phyloP scores from a whole-genome alignment of 2,113 vertebrate species.

The Lota lota region DNA sequence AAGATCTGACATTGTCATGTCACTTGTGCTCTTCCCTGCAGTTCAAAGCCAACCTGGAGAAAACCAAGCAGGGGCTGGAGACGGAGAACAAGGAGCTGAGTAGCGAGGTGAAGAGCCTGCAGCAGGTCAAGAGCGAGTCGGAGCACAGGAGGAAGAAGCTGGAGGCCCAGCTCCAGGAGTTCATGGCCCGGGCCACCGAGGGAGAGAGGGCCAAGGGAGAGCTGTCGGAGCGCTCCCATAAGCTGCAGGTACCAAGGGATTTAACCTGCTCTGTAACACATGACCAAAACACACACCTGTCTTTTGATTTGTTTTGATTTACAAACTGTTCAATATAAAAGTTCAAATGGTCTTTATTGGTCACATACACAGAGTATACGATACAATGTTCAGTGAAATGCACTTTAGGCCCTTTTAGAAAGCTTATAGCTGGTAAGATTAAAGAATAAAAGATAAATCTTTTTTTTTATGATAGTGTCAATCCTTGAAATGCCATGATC shows the following conservation, averaged over 20 bases:
- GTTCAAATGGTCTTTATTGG: too few relatives aligned
- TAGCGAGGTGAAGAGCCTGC: slow-evolving; percentile 88
- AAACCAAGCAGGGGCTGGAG: slow-evolving; percentile 94
- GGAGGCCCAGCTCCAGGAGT: slow-evolving; percentile 88
- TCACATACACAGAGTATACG: too few relatives aligned
- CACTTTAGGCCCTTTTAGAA: too few relatives aligned
- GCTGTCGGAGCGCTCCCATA: slow-evolving; percentile 83
- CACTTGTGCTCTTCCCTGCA: slow-evolving; percentile 37
- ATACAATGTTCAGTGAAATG: too few relatives aligned
- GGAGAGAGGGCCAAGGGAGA: slow-evolving; percentile 83
- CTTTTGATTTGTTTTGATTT: not conserved
- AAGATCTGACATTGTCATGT: not conserved
- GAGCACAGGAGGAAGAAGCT: slow-evolving; percentile 96
- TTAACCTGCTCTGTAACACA: too few relatives aligned
- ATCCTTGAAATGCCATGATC: too few relatives aligned
- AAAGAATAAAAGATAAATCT: not conserved
- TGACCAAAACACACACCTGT: too few relatives aligned
- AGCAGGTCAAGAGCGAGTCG: slow-evolving; percentile 88
- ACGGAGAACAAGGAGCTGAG: slow-evolving; percentile 91
- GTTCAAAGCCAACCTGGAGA: slow-evolving; percentile 94
- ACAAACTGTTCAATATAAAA: not conserved
- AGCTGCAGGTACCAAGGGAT: slow-evolving; percentile 81
- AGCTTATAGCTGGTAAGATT: not conserved
- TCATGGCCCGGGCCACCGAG: slow-evolving; percentile 81
- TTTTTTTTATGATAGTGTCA: not conserved